Evolutionary conservation across 2,888 invertebrate genomes (phyloP), one percentile per base, ranked within the genome.

Genomic region (Margaritifera margaritifera): DNA sequence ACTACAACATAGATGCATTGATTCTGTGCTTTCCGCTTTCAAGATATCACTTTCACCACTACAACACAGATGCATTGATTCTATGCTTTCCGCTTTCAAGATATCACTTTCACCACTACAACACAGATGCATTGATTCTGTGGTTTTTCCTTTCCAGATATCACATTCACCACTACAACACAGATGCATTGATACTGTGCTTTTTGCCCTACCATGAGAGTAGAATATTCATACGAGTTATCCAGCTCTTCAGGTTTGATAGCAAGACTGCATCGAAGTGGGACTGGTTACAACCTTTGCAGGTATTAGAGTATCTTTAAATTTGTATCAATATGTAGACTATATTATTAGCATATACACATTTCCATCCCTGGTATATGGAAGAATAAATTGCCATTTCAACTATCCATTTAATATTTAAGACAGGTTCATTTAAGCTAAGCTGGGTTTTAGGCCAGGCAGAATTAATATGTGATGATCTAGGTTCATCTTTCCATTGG

Each of bases 171-270:
- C 92, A 94, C 66, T 98, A 94, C 89, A 98, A 98, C 87, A 93
- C 93, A 68, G 94, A 95, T 85, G 93, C 94, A 0, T 91, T 98
- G 56, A 91, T 99, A 83, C 92, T 94, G 72, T 91, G 96, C 15
- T 94, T 96, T 67, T 90, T 99, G 66, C 98, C 99, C 0, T 98
- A 97, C 88, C 97, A 98, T 89, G 96, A 97, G 84, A 96, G 96
- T 0, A 94, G 94, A 78, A 94, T 95, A 74, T 99, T 98, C 91
- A 93, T 95, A 0, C 87, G 93, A 68, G 91, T 96, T 62, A 88
- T 98, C 1, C 95, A 97, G 88, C 91, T 96, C 31, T 74, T 92
- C n/a, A 92, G 94, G 65, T 88, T 97, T 19, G 84, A 88, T 64
- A 71, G 85, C 20, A 82, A 80, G 63, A 81, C 84, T 51, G 79